These are phyloP conservation scores for Loris lydekkerianus DNA, from an alignment of 2,797 vertebrate genomes.

Conservation along the genomic window DNA sequence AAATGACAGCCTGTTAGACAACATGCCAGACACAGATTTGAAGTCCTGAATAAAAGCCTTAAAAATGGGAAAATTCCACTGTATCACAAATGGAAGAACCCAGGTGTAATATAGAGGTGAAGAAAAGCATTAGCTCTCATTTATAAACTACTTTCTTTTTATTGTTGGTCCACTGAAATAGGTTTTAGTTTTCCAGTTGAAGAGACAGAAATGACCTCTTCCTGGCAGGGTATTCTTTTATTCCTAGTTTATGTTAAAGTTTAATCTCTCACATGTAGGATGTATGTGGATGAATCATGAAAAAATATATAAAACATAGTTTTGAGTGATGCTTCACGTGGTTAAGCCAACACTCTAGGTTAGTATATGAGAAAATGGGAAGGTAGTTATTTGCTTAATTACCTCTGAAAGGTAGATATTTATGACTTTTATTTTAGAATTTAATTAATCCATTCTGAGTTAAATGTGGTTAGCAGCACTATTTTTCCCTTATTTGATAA, in stretches of 20 bases:
- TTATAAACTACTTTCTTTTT: not conserved
- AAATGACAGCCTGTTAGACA: conserved; percentile 68
- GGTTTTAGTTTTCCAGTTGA: conserved; percentile 22
- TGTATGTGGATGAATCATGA: not conserved
- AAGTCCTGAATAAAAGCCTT: conserved; percentile 46
- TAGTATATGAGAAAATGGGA: not conserved
- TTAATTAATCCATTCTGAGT: not conserved
- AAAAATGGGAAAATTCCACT: not conserved
- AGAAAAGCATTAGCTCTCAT: not conserved
- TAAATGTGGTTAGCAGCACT: not conserved
- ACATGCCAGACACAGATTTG: conserved; percentile 42
- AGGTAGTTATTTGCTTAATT: not conserved
- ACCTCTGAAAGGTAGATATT: not conserved
- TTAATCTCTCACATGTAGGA: not conserved
- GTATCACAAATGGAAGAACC: not conserved
- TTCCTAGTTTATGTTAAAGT: not conserved
- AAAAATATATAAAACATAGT: not conserved
- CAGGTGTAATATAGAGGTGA: not conserved
- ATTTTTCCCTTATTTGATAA: not conserved
- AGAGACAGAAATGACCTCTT: not conserved
- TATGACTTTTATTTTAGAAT: not conserved
- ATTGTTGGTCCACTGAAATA: not conserved
- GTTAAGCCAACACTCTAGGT: not conserved
- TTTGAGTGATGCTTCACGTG: not conserved
- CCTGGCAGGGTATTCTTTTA: not conserved